These are phyloP conservation scores for Pristiophorus japonicus DNA, from an alignment of 2,113 vertebrate genomes.

Conservation along the genomic window DNA sequence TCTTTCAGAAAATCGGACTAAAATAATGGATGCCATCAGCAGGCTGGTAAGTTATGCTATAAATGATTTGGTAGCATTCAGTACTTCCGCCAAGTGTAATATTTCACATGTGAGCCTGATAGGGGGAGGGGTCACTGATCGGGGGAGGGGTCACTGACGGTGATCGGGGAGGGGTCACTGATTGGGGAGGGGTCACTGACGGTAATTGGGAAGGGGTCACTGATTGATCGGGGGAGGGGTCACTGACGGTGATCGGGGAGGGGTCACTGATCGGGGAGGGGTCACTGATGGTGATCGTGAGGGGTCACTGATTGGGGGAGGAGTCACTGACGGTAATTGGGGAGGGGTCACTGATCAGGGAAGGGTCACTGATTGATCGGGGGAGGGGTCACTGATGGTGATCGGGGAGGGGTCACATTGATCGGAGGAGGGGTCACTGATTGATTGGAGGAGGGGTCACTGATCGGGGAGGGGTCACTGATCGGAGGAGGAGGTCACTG, in stretches of 20 bases:
- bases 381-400: not conserved
- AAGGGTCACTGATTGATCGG: too few relatives aligned
- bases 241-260: not conserved
- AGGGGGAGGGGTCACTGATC: not conserved
- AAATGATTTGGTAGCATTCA: not conserved
- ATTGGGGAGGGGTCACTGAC: not conserved
- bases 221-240: not conserved
- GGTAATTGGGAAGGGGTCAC: not conserved
- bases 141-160: not conserved
- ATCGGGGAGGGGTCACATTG: not conserved
- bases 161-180: not conserved
- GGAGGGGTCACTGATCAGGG: too few relatives aligned
- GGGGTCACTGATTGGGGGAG: not conserved
- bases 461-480: not conserved
- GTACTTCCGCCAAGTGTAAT: not conserved
- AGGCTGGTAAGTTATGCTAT: constrained; percentile 12
- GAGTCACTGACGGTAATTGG: not conserved
- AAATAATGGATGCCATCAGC: not conserved
- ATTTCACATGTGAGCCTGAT: not conserved
- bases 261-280: not conserved
- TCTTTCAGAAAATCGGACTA: constrained; percentile 27
- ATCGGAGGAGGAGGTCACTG: not conserved
- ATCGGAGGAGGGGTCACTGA: too few relatives aligned
- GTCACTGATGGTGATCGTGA: not conserved
- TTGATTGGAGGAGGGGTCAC: not conserved